These are phyloP conservation scores for Stenopsyche tienmushanensis DNA, from an alignment of 1,140 invertebrate genomes.

Conservation along the genomic window DNA sequence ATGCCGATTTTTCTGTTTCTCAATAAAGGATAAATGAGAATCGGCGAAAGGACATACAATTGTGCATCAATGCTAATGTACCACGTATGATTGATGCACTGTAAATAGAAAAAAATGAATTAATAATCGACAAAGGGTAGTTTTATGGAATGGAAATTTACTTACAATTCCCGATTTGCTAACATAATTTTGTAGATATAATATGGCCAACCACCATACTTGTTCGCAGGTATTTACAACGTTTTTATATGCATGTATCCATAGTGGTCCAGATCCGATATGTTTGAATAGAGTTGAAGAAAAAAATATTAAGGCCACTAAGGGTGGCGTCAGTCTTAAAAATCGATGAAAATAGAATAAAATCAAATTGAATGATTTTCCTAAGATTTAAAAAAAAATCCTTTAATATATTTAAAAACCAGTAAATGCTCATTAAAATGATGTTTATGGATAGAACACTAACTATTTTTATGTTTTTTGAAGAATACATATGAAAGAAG, in stretches of 20 bases:
- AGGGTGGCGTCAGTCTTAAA: slow-evolving; percentile 61
- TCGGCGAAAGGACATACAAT: slow-evolving; percentile 40
- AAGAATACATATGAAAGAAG: slow-evolving; percentile 58
- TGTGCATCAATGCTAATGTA: slow-evolving; percentile 42
- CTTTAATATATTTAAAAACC: slow-evolving; percentile 2
- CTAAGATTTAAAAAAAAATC: slow-evolving; percentile 42
- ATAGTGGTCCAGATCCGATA: slow-evolving; percentile 61
- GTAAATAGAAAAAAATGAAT: slow-evolving; percentile 40
- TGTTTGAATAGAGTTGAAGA: slow-evolving; percentile 56
- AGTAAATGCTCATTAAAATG: no score
- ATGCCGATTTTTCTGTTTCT: slow-evolving; percentile 3
- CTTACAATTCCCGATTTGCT: slow-evolving; percentile 49
- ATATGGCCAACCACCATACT: slow-evolving; percentile 60
- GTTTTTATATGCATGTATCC: slow-evolving; percentile 49
- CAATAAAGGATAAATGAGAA: slow-evolving; percentile 21
- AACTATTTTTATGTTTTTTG: slow-evolving; percentile 53
- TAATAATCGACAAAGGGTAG: not conserved
- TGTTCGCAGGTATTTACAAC: slow-evolving; percentile 49
- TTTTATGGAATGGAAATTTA: not conserved
- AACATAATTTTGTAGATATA: slow-evolving; percentile 57
- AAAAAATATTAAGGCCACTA: slow-evolving; percentile 58
- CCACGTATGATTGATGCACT: slow-evolving; percentile 57
- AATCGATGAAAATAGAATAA: slow-evolving; percentile 61
- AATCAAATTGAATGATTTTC: slow-evolving; percentile 44
- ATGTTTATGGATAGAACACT: slow-evolving; percentile 36